Percentiles rank a stretch among this genome's conserved stretches.
Conservation (phyloP, 2,797 vertebrate species). For the Kryptolebias ocellatus region DNA sequence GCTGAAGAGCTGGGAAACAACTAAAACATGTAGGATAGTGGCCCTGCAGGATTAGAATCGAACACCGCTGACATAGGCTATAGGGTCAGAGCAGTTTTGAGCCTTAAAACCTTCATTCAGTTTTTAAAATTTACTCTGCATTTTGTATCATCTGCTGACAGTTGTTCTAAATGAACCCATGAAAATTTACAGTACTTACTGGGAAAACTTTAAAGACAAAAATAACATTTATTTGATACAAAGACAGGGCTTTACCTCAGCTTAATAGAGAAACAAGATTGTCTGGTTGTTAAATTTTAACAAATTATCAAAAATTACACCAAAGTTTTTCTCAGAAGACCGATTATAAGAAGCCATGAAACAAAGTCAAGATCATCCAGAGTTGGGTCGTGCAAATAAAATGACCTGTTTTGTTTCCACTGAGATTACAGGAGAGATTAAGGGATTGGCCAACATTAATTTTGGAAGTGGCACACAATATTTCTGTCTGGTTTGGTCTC, state of each 20-base stretch:
- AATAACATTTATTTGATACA: not conserved
- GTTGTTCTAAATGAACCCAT: not conserved
- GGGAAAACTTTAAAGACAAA: not conserved
- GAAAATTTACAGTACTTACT: too few species aligned
- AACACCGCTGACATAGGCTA: too few species aligned
- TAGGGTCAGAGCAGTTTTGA: too few species aligned
- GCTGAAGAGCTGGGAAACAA: too few species aligned
- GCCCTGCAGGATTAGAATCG: too few species aligned
- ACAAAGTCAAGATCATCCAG: not conserved
- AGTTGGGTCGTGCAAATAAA: not conserved
- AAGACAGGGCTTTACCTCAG: not conserved
- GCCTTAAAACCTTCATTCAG: too few species aligned
- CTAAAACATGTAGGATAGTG: too few species aligned
- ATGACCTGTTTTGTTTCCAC: not conserved
- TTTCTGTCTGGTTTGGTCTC: not conserved
- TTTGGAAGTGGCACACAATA: not conserved
- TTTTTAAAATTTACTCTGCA: not conserved
- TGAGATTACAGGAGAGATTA: not conserved
- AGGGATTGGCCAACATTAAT: not conserved
- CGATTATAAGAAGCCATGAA: not conserved
- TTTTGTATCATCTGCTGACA: not conserved
- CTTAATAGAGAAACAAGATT: not conserved
- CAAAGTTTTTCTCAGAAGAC: not conserved
- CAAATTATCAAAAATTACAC: not conserved
- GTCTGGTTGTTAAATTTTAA: not conserved